Conservation (phyloP, 1,140 invertebrate genomes). For the Euschistus heros region DNA sequence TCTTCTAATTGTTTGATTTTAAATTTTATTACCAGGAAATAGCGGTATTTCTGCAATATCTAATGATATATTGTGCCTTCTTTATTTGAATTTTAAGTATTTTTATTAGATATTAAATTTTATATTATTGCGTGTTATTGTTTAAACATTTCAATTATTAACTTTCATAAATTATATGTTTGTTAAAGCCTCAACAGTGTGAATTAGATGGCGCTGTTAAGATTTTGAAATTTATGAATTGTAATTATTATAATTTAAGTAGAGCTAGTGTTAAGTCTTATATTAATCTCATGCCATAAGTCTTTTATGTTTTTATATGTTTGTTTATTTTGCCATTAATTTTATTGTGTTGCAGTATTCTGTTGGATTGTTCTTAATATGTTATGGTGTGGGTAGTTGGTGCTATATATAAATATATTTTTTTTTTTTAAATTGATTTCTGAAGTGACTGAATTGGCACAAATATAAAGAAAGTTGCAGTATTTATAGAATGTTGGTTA, state of each 20-base stretch:
- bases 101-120: no score
- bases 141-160: no score
- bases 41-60: no score
- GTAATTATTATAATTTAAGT: background rate
- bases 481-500: background rate
- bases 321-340: background rate
- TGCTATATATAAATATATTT: background rate
- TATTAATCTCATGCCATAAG: background rate
- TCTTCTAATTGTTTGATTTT: no score
- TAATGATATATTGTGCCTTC: no score
- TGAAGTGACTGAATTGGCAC: background rate
- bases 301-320: background rate
- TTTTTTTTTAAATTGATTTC: background rate
- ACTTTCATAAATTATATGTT: background rate
- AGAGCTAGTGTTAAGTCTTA: background rate
- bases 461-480: background rate
- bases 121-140: no score
- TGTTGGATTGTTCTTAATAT: background rate
- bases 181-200: background rate
- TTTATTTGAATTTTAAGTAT: no score
- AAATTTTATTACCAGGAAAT: no score
- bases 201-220: background rate
- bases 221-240: background rate
- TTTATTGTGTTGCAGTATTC: constrained; percentile 3
- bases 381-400: constrained; percentile 5